Base-by-base conservation (phyloP, 2,113 vertebrate species). In the Phyllostomus hastatus region DNA sequence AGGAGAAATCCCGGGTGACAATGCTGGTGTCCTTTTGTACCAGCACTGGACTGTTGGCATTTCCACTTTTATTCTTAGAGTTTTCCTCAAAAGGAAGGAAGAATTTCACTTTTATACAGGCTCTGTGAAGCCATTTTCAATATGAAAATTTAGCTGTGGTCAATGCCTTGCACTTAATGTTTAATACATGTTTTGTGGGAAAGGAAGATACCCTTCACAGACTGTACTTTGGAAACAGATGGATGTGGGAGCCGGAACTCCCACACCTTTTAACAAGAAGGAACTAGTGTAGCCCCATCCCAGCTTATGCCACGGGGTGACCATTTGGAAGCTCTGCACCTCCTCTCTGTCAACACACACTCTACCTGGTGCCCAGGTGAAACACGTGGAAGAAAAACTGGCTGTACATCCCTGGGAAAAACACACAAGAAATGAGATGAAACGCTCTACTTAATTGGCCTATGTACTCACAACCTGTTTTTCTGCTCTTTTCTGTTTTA, bases 381-480 rank as follows among this genome's bases (percentile, higher is more conserved):
- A 11, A 14, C 54, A 66, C 5, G 0, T 26, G 3, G 52, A 57
- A 19, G 57, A 69, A 72, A 73, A 90, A 54, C 72, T 15, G 50
- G 64, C n/a, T 80, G 83, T 48, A 1, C 1, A 35, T 66, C 64
- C 54, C 80, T 69, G 87, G 87, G 94, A 94, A 96, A 96, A 54
- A n/a, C 67, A 73, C 69, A 73, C 5, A 75, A 31, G n/a, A 38
- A 78, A 73, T 7, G 19, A 95, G 73, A 57, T 38, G 79, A 66
- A 72, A 78, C 4, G 0, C 15, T 73, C 73, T 31, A 6, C 33
- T 72, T 85, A 52, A 83, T 59, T 88, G 92, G 66, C 59, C 24
- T 26, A 4, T 48, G 81, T 80, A 81, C 90, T 78, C 92, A 67
- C 70, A 97, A 78, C 96, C 84, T 95, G 94, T 95, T 93, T 90